These are phyloP conservation scores for Gymnarchus niloticus DNA, from an alignment of 2,113 vertebrate species.

Conservation along the genomic window DNA sequence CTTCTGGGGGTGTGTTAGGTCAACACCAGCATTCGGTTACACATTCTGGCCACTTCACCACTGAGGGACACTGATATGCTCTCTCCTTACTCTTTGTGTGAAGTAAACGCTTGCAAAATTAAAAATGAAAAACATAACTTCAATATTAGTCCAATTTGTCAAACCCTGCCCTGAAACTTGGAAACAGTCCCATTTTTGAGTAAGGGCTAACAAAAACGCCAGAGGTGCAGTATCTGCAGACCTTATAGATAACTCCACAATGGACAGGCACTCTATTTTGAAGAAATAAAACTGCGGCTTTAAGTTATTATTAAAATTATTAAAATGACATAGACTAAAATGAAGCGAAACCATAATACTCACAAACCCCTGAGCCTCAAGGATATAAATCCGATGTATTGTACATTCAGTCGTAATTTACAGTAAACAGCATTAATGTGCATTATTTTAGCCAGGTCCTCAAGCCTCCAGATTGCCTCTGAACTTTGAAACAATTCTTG, in stretches of 20 bases:
- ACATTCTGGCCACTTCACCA: neutral
- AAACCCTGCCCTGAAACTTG: slow-evolving; percentile 11
- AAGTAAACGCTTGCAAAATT: neutral
- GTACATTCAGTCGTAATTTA: slow-evolving; percentile 5
- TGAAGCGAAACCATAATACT: slow-evolving; percentile 3
- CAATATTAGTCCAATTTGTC: neutral
- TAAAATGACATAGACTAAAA: neutral
- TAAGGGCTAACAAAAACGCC: neutral
- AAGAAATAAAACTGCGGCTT: neutral
- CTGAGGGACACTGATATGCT: neutral
- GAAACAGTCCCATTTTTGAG: neutral
- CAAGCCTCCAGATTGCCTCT: neutral
- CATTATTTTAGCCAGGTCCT: neutral
- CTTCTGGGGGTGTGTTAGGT: neutral
- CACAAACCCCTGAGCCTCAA: neutral
- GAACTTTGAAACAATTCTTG: neutral
- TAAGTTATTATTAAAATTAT: neutral
- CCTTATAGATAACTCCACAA: neutral
- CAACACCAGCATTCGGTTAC: neutral
- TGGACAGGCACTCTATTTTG: neutral
- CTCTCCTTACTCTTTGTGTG: too few relatives aligned
- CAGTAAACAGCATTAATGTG: neutral
- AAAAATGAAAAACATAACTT: neutral
- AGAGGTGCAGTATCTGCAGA: neutral
- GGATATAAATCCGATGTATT: neutral